Percentiles rank a stretch among this genome's conserved stretches.
These are phyloP conservation scores for Ephydatia muelleri DNA, from an alignment of 37 sponge, comb jelly and placozoan genomes.

Conservation along the genomic window DNA sequence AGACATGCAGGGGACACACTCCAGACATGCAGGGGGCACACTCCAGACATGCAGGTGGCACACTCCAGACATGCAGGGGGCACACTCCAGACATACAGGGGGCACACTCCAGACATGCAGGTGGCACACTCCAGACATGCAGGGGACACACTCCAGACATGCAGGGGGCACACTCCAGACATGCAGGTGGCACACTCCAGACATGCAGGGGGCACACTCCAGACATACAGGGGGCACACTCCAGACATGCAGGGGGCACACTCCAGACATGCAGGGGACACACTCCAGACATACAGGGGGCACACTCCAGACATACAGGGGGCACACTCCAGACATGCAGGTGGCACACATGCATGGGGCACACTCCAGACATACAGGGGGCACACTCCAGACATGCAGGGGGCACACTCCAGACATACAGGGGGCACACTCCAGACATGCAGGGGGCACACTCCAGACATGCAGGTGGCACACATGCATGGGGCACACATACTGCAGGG, in stretches of 20 bases:
- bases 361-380: neutral
- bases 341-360: neutral
- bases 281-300: neutral
- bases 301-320: neutral
- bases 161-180: slow-evolving; percentile 43
- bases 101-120: slow-evolving; percentile 32
- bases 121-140: neutral
- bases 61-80: neutral
- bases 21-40: no score
- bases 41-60: slow-evolving; percentile 26
- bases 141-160: no score
- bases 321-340: no score
- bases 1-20: neutral
- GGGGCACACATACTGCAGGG: slow-evolving; percentile 58
- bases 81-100: no score
- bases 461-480: neutral
- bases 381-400: no score
- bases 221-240: neutral
- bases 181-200: neutral
- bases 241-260: neutral
- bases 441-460: neutral
- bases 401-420: neutral
- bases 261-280: no score
- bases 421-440: neutral
- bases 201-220: neutral